Base-by-base conservation (phyloP, 2,797 vertebrate genomes). In the Molossus molossus region DNA sequence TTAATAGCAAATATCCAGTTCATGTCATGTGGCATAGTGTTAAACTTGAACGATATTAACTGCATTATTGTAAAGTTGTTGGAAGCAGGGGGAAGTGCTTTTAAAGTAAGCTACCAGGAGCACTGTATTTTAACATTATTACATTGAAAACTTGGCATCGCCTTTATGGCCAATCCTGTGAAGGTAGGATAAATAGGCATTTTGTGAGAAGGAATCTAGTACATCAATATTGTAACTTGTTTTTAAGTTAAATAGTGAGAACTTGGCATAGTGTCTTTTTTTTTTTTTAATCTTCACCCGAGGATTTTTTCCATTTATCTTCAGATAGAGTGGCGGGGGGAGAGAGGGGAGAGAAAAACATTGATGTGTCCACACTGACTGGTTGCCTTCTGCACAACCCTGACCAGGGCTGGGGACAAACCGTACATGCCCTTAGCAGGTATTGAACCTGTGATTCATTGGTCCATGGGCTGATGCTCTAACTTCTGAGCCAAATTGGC, bases 61-160 rank as follows among this genome's bases (percentile, higher is more conserved):
- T 94, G 40, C 40, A 58, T 89, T 81, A 62, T 2, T 40, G 21
- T 57, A 87, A 92, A 96, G 11, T 65, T 93, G 14, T 55, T 88
- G 77, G n/a, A 83, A 97, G 93, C 77, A 97, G 97, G 69, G 91
- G 87, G 96, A 93, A 97, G 64, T 96, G 77, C 86, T 95, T 96
- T 81, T 84, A 95, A 96, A 95, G 23, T 94, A 94, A 91, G 76
- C 65, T 72, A 82, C 29, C 21, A 87, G 37, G 55, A 80, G 14
- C 55, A 92, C n/a, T 62, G 0, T 73, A 25, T 79, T n/a, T 76
- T 77, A 73, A 57, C 58, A 82, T 6, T 82, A n/a, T 86, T 65
- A 53, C 29, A n/a, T 23, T 92, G 45, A 73, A 87, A 77, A 84
- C 84, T 84, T 91, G 60, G 33, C 91, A 45, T 87, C 55, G 86